Base-by-base conservation (phyloP, 2,113 vertebrate genomes). In the Corythoichthys haematopterus region DNA sequence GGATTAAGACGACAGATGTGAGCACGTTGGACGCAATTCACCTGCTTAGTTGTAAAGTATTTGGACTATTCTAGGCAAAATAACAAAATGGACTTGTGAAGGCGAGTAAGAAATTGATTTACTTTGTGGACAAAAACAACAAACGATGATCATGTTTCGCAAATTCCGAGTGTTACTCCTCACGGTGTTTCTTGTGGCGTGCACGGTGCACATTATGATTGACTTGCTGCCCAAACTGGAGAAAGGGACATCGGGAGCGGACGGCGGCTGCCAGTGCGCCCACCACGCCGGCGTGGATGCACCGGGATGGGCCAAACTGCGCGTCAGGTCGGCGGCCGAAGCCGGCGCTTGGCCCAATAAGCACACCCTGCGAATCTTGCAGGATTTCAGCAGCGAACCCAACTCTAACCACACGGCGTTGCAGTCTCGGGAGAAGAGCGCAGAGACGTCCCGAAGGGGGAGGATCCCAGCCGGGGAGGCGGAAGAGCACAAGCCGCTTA, bases 171-270 rank as follows among this genome's bases (percentile, higher is more conserved):
- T 95, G 79, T 76, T 98, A 64, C 92, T 97, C 63, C 89, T 97
- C 33, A 91, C 91, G 92, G 94, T 94, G 64, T 95, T 98, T 71
- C 78, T 98, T 63, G 81, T 94, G 37, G 95, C 95, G 40, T 96
- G 96, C 87, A 95, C 95, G 63, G 91, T 97, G 93, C 95, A 98
- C 89, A 94, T 98, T 75, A 92, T 93, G 90, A 93, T 97, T 72
- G 95, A 97, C 88, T 81, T 97, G 85, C 83, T 98, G 76, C 95
- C 95, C 3, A 92, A 91, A 78, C 92, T 96, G 81, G 95, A 96
- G 87, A 90, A 90, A 82, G 88, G 93, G 1, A 84, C 92, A 2
- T 64, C 77, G 3, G 88, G 90, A 71, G 77, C 91, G 72, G 84
- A 86, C 60, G 59, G 89, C 79, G 90, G 88, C 72, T 95, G 95